Percentiles rank a stretch among this genome's conserved stretches.
These are phyloP conservation scores for Gisinianus flammeolus DNA, from an alignment of 2,888 invertebrate species.

Conservation along the genomic window DNA sequence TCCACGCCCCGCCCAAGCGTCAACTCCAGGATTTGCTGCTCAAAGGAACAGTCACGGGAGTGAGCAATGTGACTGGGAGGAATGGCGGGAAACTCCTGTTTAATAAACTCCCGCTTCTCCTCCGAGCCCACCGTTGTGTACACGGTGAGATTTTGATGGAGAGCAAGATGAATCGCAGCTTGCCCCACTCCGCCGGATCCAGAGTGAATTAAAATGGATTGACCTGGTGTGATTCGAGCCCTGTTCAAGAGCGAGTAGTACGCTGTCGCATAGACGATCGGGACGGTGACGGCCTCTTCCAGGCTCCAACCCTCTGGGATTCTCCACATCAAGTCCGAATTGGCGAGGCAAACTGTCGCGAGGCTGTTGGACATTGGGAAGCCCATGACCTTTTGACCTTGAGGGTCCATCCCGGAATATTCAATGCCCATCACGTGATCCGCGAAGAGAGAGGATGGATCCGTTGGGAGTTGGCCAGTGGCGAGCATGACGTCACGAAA, in stretches of 20 bases:
- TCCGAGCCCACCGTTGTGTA: constrained; percentile 76
- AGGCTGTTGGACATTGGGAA: constrained; percentile 74
- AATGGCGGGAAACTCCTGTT: constrained; percentile 80
- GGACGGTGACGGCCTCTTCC: constrained; percentile 72
- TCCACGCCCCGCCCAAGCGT: constrained; percentile 90
- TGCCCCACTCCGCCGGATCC: constrained; percentile 77
- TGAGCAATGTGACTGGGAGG: constrained; percentile 77
- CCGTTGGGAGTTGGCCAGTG: constrained; percentile 84
- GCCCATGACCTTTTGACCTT: constrained; percentile 64
- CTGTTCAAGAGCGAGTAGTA: constrained; percentile 69
- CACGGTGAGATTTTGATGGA: constrained; percentile 70
- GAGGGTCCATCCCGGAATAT: constrained; percentile 64
- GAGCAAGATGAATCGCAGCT: constrained; percentile 76
- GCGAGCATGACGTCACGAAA: constrained; percentile 96
- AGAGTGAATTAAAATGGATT: constrained; percentile 66
- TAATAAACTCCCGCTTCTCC: constrained; percentile 86
- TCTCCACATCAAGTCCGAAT: constrained; percentile 67
- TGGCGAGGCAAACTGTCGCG: constrained; percentile 65
- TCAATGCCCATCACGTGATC: constrained; percentile 70
- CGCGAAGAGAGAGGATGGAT: constrained; percentile 68
- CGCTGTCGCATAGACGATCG: constrained; percentile 70
- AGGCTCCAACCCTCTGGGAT: constrained; percentile 69
- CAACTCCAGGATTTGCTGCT: constrained; percentile 69
- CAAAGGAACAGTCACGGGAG: constrained; percentile 65
- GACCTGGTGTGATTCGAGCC: constrained; percentile 65